phyloP scores from a whole-genome alignment of 2,888 invertebrate genomes.

The Mesorhabditis sp. region DNA sequence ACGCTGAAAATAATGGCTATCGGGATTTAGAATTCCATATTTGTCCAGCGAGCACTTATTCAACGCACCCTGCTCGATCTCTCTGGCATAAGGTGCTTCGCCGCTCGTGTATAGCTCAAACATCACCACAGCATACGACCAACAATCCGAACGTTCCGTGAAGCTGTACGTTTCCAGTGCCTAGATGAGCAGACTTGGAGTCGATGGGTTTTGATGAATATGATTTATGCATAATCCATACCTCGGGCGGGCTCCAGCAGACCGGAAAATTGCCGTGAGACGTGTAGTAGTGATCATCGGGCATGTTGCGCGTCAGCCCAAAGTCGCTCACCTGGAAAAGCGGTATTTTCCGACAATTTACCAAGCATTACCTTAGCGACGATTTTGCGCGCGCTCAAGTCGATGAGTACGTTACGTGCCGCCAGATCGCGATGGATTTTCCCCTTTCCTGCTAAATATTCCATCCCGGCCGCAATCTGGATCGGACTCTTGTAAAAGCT shows the following conservation, averaged over 20 bases:
- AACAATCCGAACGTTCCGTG: neutral
- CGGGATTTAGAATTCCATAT: neutral
- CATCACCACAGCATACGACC: neutral
- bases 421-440: neutral
- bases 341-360: neutral
- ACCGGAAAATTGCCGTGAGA: neutral
- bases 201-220: neutral
- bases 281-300: neutral
- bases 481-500: no score
- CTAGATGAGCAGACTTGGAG: neutral
- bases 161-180: neutral
- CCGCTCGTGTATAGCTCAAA: constrained; percentile 3
- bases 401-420: neutral
- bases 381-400: neutral
- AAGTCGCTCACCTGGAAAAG: neutral
- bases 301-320: neutral
- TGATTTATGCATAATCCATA: neutral
- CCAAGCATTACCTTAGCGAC: neutral
- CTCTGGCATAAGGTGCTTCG: neutral
- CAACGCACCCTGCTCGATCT: neutral
- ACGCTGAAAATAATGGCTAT: no score
- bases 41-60: neutral
- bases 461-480: neutral
- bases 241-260: constrained; percentile 1
- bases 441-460: neutral